A percentile compares a stretch with the other conserved stretches of the same genome.
Conservation (phyloP, 2,888 invertebrate genomes). For the Spodoptera exigua region DNA sequence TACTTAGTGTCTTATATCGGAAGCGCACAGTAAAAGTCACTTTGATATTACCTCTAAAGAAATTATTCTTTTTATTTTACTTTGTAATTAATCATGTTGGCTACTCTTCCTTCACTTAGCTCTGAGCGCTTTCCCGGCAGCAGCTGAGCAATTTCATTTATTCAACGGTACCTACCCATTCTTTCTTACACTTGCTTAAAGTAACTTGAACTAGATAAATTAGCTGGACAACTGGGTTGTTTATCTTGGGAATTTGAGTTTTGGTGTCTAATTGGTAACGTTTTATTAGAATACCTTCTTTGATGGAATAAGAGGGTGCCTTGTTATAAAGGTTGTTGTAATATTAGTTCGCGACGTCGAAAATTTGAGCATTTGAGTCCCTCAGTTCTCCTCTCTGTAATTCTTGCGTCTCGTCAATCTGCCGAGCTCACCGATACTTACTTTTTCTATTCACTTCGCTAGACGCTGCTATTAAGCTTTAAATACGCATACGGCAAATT, state of each 20-base stretch:
- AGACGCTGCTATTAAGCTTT: slow-evolving; percentile 61
- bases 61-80: slow-evolving; percentile 67
- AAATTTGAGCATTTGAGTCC: not conserved
- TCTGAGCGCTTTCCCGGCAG: slow-evolving; percentile 63
- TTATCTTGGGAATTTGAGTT: slow-evolving; percentile 33
- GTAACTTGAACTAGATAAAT: slow-evolving; percentile 68
- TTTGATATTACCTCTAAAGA: slow-evolving; percentile 55
- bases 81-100: slow-evolving; percentile 76
- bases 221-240: slow-evolving; percentile 53
- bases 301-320: not conserved
- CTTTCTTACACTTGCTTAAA: slow-evolving; percentile 65
- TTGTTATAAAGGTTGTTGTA: not conserved
- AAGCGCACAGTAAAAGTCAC: slow-evolving; percentile 42
- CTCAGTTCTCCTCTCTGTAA: not conserved
- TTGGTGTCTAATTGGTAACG: slow-evolving; percentile 25
- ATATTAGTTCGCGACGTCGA: not conserved
- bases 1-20: slow-evolving; percentile 36
- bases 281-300: slow-evolving; percentile 15
- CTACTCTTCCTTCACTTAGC: slow-evolving; percentile 66
- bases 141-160: slow-evolving; percentile 75
- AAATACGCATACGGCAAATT: slow-evolving; percentile 64
- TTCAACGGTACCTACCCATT: slow-evolving; percentile 66
- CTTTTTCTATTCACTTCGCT: slow-evolving; percentile 62
- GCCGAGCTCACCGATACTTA: slow-evolving; percentile 31
- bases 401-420: slow-evolving; percentile 8